A percentile compares a stretch with the other conserved stretches of the same genome.
Evolutionary conservation across 2,888 invertebrate species (phyloP).

Genomic region (Cryptocheilus praepositus): DNA sequence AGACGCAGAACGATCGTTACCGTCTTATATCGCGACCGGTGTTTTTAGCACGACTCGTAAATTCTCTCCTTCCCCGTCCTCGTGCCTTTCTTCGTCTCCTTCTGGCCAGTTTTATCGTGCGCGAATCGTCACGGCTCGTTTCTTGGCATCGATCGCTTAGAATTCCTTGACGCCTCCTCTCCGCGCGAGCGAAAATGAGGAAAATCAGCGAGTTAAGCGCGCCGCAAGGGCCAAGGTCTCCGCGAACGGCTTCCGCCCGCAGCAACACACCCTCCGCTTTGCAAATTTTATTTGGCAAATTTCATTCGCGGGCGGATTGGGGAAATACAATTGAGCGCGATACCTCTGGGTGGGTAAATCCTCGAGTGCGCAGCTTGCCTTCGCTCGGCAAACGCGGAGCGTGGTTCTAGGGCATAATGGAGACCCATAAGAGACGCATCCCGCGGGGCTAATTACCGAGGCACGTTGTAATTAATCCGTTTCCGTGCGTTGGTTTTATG

Average conservation of each 20-base stretch:
- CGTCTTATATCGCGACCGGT: constrained; percentile 35
- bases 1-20: constrained; percentile 38
- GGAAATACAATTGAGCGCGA: constrained; percentile 2
- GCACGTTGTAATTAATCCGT: constrained; percentile 70
- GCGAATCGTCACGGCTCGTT: constrained; percentile 33
- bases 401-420: neutral
- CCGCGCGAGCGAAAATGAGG: constrained; percentile 4
- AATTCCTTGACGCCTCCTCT: constrained; percentile 12
- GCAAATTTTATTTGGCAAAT: constrained; percentile 2
- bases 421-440: constrained; percentile 31
- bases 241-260: neutral
- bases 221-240: neutral
- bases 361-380: neutral
- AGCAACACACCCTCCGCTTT: neutral
- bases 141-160: constrained; percentile 12
- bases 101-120: constrained; percentile 19
- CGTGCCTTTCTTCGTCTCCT: neutral
- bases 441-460: constrained; percentile 63
- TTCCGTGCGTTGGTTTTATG: constrained; percentile 55
- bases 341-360: neutral
- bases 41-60: constrained; percentile 36
- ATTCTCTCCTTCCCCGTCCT: neutral
- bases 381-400: neutral
- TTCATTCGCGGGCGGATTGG: neutral
- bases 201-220: constrained; percentile 6